A percentile compares a stretch with the other conserved stretches of the same genome.
phyloP scores from a whole-genome alignment of 2,888 invertebrate species.

The Tetragonula carbonaria region DNA sequence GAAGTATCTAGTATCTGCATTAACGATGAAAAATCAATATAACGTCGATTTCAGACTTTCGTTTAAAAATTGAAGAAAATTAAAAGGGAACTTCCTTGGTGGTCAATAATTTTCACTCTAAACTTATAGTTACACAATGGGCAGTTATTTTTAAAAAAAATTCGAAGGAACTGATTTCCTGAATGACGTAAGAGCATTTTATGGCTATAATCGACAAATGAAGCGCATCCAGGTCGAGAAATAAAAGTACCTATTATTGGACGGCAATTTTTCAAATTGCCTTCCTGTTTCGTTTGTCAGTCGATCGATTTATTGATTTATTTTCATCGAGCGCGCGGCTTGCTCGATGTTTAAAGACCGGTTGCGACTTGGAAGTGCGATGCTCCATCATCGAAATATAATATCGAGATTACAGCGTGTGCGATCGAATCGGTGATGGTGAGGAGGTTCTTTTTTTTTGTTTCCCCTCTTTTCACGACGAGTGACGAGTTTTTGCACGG shows the following conservation, averaged over 20 bases:
- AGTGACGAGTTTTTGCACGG: conserved; percentile 21
- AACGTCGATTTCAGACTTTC: neutral
- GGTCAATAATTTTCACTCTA: neutral
- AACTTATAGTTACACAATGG: neutral
- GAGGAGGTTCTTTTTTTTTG: conserved; percentile 21
- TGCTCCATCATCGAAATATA: conserved; percentile 40
- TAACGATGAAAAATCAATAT: neutral
- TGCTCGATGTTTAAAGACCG: neutral
- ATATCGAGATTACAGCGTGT: conserved; percentile 41
- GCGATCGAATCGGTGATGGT: conserved; percentile 38
- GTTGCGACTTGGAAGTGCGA: neutral
- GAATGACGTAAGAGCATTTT: neutral
- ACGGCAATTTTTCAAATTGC: neutral
- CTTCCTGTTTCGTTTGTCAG: neutral
- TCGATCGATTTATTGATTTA: neutral
- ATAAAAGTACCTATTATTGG: neutral
- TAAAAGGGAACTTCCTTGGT: neutral
- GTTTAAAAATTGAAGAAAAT: neutral
- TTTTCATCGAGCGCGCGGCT: neutral
- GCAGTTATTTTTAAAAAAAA: neutral
- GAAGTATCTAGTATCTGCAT: neutral
- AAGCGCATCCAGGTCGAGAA: neutral
- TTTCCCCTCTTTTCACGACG: no score
- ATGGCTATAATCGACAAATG: neutral
- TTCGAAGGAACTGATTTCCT: neutral